These are phyloP conservation scores for Poeciliopsis paucimaculata DNA, from an alignment of 2,797 vertebrate species.

Conservation along the genomic window DNA sequence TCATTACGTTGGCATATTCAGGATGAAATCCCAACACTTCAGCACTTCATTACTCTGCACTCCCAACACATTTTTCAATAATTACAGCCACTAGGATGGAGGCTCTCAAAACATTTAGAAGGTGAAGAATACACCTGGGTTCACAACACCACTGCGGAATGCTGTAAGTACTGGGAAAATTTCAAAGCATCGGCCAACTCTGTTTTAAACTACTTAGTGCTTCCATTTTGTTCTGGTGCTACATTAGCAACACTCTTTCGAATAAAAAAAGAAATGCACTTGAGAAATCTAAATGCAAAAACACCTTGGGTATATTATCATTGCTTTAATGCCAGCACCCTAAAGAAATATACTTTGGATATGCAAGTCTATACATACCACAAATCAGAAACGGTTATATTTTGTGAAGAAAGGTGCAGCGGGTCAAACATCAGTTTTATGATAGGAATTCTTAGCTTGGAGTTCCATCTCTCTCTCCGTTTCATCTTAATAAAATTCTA, in stretches of 20 bases:
- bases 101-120: slow-evolving; percentile 18
- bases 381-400: slow-evolving; percentile 16
- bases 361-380: neutral
- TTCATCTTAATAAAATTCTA: slow-evolving; percentile 42
- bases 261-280: slow-evolving; percentile 37
- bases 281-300: slow-evolving; percentile 17
- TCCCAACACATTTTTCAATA: slow-evolving; percentile 22
- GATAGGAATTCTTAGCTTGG: slow-evolving; percentile 37
- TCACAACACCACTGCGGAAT: slow-evolving; percentile 35
- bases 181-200: slow-evolving; percentile 18
- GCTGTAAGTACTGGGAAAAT: slow-evolving; percentile 30
- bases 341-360: neutral
- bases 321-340: neutral
- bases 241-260: slow-evolving; percentile 56
- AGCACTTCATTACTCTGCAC: slow-evolving; percentile 5
- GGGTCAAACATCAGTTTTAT: slow-evolving; percentile 44
- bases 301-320: slow-evolving; percentile 9
- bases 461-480: slow-evolving; percentile 16
- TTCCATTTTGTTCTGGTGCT: slow-evolving; percentile 37
- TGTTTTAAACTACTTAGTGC: slow-evolving; percentile 43
- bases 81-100: slow-evolving; percentile 18
- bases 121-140: slow-evolving; percentile 10
- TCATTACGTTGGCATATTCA: slow-evolving; percentile 33
- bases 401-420: slow-evolving; percentile 31
- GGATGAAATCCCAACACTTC: slow-evolving; percentile 21